Percentiles rank a stretch among this genome's conserved stretches.
phyloP scores from a whole-genome alignment of 2,113 vertebrate genomes.

The Gallinago undulata region DNA sequence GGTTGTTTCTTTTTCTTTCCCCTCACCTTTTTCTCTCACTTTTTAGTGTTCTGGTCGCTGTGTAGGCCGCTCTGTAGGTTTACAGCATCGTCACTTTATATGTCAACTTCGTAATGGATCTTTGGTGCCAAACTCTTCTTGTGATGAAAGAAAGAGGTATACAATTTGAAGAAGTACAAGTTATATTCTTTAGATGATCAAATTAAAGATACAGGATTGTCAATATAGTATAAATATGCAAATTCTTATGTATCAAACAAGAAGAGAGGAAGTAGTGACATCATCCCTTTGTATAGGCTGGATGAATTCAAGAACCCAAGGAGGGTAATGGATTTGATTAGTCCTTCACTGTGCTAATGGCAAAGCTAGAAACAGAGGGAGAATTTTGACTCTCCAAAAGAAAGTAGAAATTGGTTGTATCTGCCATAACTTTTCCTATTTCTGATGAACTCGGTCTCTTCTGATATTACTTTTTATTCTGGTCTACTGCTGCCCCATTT shows the following conservation, averaged over 20 bases:
- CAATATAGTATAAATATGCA: neutral
- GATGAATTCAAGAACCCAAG: neutral
- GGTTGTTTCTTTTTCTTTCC: neutral
- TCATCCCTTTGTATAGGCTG: neutral
- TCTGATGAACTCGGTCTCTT: neutral
- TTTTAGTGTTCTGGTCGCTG: constrained; percentile 84
- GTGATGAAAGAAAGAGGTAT: constrained; percentile 81
- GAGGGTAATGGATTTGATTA: neutral
- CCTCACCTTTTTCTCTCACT: neutral
- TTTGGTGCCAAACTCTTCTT: constrained; percentile 57
- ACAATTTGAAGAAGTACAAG: neutral
- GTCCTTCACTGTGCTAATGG: neutral
- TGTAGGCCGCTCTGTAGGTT: constrained; percentile 50
- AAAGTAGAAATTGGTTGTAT: neutral
- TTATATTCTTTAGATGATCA: neutral
- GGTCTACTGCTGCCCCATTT: neutral
- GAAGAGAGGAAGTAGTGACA: neutral
- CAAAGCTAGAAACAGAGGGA: neutral
- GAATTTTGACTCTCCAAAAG: neutral
- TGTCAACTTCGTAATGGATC: constrained; percentile 79
- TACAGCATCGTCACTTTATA: constrained; percentile 70
- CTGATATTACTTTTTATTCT: neutral
- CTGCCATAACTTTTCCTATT: neutral
- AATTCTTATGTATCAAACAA: neutral
- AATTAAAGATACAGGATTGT: neutral